Conservation (phyloP, 2,888 invertebrate species). For the Helleia helle region DNA sequence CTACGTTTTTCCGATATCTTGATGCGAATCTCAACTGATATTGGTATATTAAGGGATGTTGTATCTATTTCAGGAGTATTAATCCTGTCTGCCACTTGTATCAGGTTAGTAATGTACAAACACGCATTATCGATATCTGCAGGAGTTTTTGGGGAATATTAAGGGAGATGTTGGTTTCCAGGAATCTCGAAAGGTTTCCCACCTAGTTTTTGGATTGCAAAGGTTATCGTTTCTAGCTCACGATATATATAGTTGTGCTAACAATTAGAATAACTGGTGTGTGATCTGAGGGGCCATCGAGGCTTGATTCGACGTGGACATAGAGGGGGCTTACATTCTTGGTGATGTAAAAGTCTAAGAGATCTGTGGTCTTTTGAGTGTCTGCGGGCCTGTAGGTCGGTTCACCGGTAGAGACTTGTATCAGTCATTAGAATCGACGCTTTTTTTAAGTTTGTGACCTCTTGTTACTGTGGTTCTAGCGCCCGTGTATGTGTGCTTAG, state of each 20-base stretch:
- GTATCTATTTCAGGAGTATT: neutral
- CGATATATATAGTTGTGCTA: too few relatives aligned
- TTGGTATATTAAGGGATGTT: too few relatives aligned
- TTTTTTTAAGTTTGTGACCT: conserved; percentile 9
- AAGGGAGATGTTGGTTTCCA: conserved; percentile 11
- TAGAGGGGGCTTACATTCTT: too few relatives aligned
- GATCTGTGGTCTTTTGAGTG: conserved; percentile 18
- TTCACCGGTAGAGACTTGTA: conserved; percentile 19
- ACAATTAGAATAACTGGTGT: too few relatives aligned
- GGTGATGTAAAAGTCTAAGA: conserved; percentile 24
- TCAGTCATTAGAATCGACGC: conserved; percentile 1
- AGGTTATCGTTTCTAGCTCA: neutral
- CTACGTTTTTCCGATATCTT: conserved; percentile 16
- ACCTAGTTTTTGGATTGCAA: conserved; percentile 19
- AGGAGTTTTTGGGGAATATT: conserved; percentile 12
- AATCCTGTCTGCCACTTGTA: conserved; percentile 14
- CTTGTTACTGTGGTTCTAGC: conserved; percentile 10
- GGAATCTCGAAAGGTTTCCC: conserved; percentile 15
- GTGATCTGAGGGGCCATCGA: too few relatives aligned
- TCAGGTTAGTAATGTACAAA: conserved; percentile 1
- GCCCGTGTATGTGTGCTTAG: conserved; percentile 18
- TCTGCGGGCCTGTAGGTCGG: conserved; percentile 22
- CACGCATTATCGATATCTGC: conserved; percentile 12
- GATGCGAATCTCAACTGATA: conserved; percentile 8
- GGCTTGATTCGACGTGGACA: too few relatives aligned